Base-by-base conservation (phyloP, 35 echinoderm and acorn worm species). In the Patiria miniata region DNA sequence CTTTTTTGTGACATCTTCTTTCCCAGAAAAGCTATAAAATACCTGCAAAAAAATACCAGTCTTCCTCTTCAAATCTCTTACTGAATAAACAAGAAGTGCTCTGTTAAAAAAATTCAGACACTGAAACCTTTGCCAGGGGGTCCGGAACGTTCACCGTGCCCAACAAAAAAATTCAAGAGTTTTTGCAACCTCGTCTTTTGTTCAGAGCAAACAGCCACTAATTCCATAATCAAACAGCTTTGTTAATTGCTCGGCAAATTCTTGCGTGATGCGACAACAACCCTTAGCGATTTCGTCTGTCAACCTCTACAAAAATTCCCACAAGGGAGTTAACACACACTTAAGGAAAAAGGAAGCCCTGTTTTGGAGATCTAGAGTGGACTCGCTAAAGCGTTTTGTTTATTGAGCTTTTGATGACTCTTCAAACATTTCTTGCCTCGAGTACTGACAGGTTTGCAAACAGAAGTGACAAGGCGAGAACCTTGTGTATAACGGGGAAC, bases 181-280 rank as follows among this genome's bases (percentile, higher is more conserved):
- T 23, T 73, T 2, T 73, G 34, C 30, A 10, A 1, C 8, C 57
- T 21, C 17, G 18, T 2, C 42, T 12, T 6, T 47, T 47, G 42
- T 47, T 47, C 42, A 47, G 12, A 6, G 42, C 42, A 47, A 47
- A 12, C 42, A 12, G 4, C 42, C 12, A 47, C 42, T 73, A 73
- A 73, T 73, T 32, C 65, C 65, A 30, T 73, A 23, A 26, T 73
- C 65, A 73, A 73, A 73, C 65, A 73, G 26, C 65, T 32, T 30
- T 73, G 65, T 73, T 73, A 73, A 73, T 73, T 73, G 65, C 65
- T 32, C 34, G 65, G 23, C 26, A 73, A 73, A 73, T 73, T 73
- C 34, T 32, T 34, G 65, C 65, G 65, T 15, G 23, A 10, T 23
- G 29, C 65, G 23, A 32, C 34, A 10, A 7, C 2, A 36, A 32